Evolutionary conservation across 2,113 vertebrate species (phyloP).

Genomic region (Dasyurus viverrinus): DNA sequence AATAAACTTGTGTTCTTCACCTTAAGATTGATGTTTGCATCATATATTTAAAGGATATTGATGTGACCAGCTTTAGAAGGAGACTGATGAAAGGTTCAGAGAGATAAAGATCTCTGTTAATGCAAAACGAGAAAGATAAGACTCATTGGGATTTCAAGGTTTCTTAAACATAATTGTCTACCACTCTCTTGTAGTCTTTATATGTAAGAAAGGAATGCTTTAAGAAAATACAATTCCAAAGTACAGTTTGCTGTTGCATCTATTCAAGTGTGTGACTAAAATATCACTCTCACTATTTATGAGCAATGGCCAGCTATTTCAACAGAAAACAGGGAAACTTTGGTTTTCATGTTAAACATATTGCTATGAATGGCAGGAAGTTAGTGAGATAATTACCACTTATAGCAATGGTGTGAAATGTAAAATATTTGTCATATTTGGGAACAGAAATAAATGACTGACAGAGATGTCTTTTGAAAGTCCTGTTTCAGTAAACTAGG

Average conservation of each 20-base stretch:
- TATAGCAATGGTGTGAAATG: not conserved
- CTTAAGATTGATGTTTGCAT: accelerated
- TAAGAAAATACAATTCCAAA: not conserved
- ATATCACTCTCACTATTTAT: accelerated
- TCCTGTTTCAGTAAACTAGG: not conserved
- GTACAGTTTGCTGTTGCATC: not conserved
- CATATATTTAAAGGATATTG: not conserved
- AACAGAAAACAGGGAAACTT: not conserved
- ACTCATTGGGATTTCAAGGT: not conserved
- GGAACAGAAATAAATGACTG: not conserved
- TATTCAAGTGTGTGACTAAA: slow-evolving; percentile 1
- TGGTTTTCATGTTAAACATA: accelerated
- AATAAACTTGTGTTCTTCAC: not conserved
- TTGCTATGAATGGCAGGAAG: not conserved
- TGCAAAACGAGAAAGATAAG: not conserved
- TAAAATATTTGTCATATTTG: accelerated
- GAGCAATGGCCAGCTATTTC: not conserved
- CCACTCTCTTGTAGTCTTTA: not conserved
- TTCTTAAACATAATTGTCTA: not conserved
- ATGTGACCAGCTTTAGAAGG: not conserved
- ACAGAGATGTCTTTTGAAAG: not conserved
- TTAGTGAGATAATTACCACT: not conserved
- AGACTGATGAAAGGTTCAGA: not conserved
- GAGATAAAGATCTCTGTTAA: not conserved
- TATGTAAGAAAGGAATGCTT: accelerated